These are phyloP conservation scores for Gonioctena quinquepunctata DNA, from an alignment of 1,140 invertebrate species.

Conservation along the genomic window DNA sequence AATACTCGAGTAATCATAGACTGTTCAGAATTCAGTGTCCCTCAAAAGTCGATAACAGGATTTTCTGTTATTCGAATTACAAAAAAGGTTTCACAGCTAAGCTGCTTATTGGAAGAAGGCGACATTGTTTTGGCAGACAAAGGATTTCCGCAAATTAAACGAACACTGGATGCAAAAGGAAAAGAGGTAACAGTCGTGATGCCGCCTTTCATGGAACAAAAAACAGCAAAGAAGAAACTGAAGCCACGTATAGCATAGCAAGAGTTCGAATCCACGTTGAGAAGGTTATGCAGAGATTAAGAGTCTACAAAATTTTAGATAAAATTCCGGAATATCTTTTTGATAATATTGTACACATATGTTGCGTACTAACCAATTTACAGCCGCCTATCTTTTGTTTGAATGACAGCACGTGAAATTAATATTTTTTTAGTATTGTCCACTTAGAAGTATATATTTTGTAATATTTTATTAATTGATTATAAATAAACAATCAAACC, in stretches of 20 bases:
- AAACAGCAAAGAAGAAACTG: constrained; percentile 38
- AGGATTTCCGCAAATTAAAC: constrained; percentile 2
- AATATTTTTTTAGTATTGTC: neutral
- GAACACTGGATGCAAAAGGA: constrained; percentile 7
- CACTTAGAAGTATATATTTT: neutral
- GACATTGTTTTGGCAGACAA: constrained; percentile 51
- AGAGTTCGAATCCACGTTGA: constrained; percentile 50
- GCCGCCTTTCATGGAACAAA: constrained; percentile 39
- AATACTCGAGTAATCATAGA: constrained; percentile 54
- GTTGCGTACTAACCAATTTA: constrained; percentile 44
- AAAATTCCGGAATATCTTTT: constrained; percentile 18
- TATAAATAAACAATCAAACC: neutral
- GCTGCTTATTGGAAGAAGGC: constrained; percentile 52
- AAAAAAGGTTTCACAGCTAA: constrained; percentile 55
- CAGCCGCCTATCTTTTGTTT: constrained; percentile 24
- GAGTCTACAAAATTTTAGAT: constrained; percentile 26
- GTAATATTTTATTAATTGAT: neutral
- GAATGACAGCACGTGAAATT: no score
- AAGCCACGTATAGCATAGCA: constrained; percentile 46
- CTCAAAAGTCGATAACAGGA: constrained; percentile 36
- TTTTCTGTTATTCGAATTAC: constrained; percentile 51
- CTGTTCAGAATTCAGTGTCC: constrained; percentile 53
- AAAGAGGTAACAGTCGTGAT: constrained; percentile 40
- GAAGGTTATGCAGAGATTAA: constrained; percentile 43
- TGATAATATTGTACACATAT: constrained; percentile 43